Evolutionary conservation across 2,888 invertebrate genomes (phyloP), one percentile per base, ranked within the genome.

Genomic region (Idaea dimidiata): DNA sequence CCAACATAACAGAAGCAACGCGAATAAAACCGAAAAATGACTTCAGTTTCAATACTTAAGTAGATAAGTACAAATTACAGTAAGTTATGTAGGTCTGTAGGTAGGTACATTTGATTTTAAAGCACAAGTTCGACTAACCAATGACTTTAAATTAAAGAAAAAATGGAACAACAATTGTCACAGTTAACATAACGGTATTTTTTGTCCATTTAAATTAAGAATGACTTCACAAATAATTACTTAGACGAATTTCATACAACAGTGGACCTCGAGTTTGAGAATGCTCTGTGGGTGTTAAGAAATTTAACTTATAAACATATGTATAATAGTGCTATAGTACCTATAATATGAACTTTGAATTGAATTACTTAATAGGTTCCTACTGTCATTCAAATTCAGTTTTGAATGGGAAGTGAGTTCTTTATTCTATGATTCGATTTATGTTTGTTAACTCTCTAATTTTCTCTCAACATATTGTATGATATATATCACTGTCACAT

Each of bases 111-210:
- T 24, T 24, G 24, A 24, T 24, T 24, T 24, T 24, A 1, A 24
- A 24, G 5, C 24, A 6, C 14, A 43, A 5, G 14, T 43, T 43
- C 43, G 5, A 14, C 7, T 43, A 43, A 43, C 43, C 43, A 43
- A 43, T 43, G 6, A 43, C 43, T 43, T 14, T 43, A 14, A 24
- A 24, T 24, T 24, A 24, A 24, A 24, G 5, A 24, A 43, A 43
- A 43, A 43, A 43, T 43, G 14, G 14, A 43, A 43, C 43, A 10
- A 43, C 43, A 43, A 43, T 14, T 43, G 43, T 43, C 43, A 43
- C 43, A 43, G 43, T 43, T 43, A 43, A 43, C 43, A 43, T 43
- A 43, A 43, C 43, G 43, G 43, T 43, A 43, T 43, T 43, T 43
- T 43, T 43, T 43, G 43, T 43, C 3, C 43, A 43, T 43, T 43